phyloP scores from a whole-genome alignment of 2,888 invertebrate species.

The Pammene fasciana region DNA sequence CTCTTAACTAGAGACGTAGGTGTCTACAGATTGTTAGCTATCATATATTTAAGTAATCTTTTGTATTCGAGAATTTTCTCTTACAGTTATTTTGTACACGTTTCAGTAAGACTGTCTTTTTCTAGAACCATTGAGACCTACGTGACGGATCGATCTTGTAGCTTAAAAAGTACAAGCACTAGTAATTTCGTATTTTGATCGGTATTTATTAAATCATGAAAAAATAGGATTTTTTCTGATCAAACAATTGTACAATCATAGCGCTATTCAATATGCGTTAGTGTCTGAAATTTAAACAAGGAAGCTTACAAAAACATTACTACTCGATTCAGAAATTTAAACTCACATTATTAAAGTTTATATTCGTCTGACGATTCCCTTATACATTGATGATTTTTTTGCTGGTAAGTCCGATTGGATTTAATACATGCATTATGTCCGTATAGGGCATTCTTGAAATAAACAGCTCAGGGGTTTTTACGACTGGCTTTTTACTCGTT shows the following conservation, averaged over 20 bases:
- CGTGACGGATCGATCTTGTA: no score
- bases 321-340: slow-evolving; percentile 6
- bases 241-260: slow-evolving; percentile 16
- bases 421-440: slow-evolving; percentile 30
- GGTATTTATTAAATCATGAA: no score
- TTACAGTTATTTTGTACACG: slow-evolving; percentile 15
- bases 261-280: slow-evolving; percentile 27
- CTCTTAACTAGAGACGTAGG: not conserved
- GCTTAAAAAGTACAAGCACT: no score
- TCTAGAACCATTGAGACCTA: no score
- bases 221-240: no score
- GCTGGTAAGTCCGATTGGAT: slow-evolving; percentile 32
- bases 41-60: not conserved
- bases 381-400: slow-evolving; percentile 20
- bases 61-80: not conserved
- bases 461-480: slow-evolving; percentile 37
- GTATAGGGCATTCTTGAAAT: slow-evolving; percentile 35
- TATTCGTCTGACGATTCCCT: not conserved
- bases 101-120: not conserved
- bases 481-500: slow-evolving; percentile 26
- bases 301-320: no score
- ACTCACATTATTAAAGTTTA: not conserved
- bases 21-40: no score
- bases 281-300: slow-evolving; percentile 10
- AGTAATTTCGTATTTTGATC: no score